phyloP scores from a whole-genome alignment of 2,797 vertebrate species.

The Etheostoma perlongum region DNA sequence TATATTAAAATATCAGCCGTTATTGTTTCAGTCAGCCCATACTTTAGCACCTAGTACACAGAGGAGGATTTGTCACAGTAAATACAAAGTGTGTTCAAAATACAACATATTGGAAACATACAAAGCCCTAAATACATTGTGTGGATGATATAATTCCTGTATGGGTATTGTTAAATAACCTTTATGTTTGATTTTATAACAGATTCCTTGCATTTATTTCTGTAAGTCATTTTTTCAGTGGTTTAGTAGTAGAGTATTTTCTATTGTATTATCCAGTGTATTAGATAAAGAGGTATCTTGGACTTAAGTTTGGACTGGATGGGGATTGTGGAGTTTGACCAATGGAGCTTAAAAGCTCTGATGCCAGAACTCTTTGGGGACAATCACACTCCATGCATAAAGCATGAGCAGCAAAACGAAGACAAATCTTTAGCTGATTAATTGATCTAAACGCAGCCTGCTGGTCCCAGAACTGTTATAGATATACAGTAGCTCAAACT shows the following conservation, averaged over 20 bases:
- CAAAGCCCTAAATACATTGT: not conserved
- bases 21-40: slow-evolving; percentile 31
- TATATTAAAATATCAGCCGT: slow-evolving; percentile 50
- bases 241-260: not conserved
- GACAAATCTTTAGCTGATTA: not conserved
- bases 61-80: slow-evolving; percentile 27
- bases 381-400: not conserved
- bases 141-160: slow-evolving; percentile 12
- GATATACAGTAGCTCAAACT: slow-evolving; percentile 11
- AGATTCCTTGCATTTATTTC: not conserved
- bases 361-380: not conserved
- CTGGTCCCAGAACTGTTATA: not conserved
- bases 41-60: not conserved
- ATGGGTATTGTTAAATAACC: slow-evolving; percentile 19
- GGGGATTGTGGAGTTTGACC: not conserved
- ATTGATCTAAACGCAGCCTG: not conserved
- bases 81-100: slow-evolving; percentile 38
- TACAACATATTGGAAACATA: slow-evolving; percentile 20
- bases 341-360: not conserved
- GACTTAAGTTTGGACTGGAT: not conserved
- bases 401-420: slow-evolving; percentile 6
- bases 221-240: not conserved
- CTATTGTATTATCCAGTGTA: not conserved
- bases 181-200: slow-evolving; percentile 14
- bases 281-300: not conserved